Percentiles rank a stretch among this genome's conserved stretches.
These are phyloP conservation scores for Motacilla alba DNA, from an alignment of 2,113 vertebrate genomes.

Conservation along the genomic window DNA sequence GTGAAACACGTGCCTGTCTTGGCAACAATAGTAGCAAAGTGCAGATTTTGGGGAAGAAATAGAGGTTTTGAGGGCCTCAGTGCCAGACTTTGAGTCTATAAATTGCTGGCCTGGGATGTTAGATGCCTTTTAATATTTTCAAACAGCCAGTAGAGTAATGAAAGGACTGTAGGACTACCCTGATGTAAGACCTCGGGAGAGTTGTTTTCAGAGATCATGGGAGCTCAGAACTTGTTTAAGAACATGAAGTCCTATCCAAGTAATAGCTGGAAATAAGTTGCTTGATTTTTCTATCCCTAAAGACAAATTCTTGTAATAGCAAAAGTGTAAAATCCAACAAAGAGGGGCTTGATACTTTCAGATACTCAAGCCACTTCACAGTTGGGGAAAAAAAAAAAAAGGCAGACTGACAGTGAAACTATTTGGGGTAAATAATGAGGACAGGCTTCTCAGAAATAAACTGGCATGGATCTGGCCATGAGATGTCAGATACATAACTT, in stretches of 20 bases:
- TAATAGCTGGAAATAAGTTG: conserved; percentile 63
- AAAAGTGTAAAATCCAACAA: conserved; percentile 59
- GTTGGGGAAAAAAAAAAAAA: background rate
- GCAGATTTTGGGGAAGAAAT: conserved; percentile 27
- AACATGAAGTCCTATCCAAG: conserved; percentile 49
- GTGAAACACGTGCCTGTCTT: conserved; percentile 30
- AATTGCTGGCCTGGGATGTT: conserved; percentile 61
- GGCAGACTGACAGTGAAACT: conserved; percentile 26
- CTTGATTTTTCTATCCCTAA: conserved; percentile 60
- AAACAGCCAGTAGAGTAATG: conserved; percentile 61
- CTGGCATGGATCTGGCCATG: conserved; percentile 55
- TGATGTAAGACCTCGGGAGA: conserved; percentile 39
- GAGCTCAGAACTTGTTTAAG: conserved; percentile 59
- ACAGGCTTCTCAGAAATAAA: conserved; percentile 50
- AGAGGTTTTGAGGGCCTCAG: conserved; percentile 25
- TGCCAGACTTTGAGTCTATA: background rate
- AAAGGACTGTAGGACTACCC: conserved; percentile 54
- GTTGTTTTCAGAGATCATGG: conserved; percentile 51
- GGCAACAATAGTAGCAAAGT: conserved; percentile 8
- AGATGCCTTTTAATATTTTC: conserved; percentile 68
- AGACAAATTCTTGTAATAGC: conserved; percentile 63
- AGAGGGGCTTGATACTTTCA: conserved; percentile 38
- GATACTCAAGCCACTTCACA: conserved; percentile 2
- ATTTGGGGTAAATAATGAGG: conserved; percentile 58
- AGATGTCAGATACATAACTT: conserved; percentile 56